Evolutionary conservation across 2,888 invertebrate genomes (phyloP).

Genomic region (Tipula helvola): DNA sequence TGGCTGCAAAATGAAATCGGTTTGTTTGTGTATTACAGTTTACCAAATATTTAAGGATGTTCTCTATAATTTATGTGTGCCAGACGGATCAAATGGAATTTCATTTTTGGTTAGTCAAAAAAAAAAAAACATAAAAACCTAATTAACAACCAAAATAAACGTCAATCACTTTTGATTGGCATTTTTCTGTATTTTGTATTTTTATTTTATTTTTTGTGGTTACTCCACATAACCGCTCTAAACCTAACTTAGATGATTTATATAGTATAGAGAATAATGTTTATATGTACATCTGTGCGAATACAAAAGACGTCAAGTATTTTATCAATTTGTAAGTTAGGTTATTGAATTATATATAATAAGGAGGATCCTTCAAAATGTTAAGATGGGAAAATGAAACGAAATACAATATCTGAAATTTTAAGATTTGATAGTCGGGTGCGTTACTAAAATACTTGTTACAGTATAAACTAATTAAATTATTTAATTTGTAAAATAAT

Average conservation of each 20-base stretch:
- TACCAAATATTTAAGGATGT: neutral
- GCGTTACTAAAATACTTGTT: too few species aligned
- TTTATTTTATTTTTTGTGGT: neutral
- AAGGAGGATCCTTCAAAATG: neutral
- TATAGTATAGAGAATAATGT: neutral
- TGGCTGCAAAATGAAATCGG: neutral
- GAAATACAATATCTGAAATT: neutral
- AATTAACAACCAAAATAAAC: neutral
- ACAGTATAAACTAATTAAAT: too few species aligned
- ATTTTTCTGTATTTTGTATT: neutral
- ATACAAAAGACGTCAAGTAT: neutral
- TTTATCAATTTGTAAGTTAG: neutral
- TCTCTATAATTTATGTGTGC: neutral
- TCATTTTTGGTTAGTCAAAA: neutral
- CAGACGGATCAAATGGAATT: neutral
- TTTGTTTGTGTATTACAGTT: neutral
- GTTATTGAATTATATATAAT: neutral
- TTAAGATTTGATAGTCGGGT: neutral
- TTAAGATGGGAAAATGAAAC: neutral
- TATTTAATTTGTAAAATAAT: too few species aligned
- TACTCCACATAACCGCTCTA: neutral
- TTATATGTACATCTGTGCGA: neutral
- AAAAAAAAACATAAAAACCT: neutral
- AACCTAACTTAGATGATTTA: neutral
- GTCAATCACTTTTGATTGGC: neutral